A percentile compares a stretch with the other conserved stretches of the same genome.
Conservation (phyloP, 2,797 vertebrate genomes). For the Danio jaintianensis region DNA sequence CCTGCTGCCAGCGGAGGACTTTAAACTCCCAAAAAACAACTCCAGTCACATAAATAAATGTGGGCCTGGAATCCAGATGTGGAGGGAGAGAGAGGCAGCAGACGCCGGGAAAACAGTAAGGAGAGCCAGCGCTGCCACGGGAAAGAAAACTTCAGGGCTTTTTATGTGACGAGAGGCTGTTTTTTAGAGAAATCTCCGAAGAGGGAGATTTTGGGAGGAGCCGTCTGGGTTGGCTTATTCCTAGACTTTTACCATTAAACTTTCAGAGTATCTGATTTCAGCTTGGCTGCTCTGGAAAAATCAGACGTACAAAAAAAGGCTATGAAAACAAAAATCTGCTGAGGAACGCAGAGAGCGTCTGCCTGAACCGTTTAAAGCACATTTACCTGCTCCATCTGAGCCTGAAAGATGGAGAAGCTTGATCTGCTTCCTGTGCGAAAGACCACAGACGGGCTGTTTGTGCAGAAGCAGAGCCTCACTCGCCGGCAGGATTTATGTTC, state of each 20-base stretch:
- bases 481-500: conserved; percentile 69
- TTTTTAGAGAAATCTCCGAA: conserved; percentile 53
- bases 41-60: conserved; percentile 80
- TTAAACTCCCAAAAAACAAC: conserved; percentile 67
- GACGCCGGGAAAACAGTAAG: conserved; percentile 53
- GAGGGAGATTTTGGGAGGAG: conserved; percentile 68
- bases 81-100: conserved; percentile 58
- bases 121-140: conserved; percentile 67
- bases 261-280: conserved; percentile 76
- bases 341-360: conserved; percentile 8
- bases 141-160: conserved; percentile 65
- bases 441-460: conserved; percentile 20
- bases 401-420: too few relatives aligned
- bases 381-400: background rate
- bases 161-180: conserved; percentile 50
- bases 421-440: too few relatives aligned
- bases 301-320: conserved; percentile 2
- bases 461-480: conserved; percentile 50
- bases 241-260: conserved; percentile 71
- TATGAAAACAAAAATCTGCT: conserved; percentile 30
- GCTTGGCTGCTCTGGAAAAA: conserved; percentile 69
- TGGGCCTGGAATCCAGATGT: conserved; percentile 84
- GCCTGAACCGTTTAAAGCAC: background rate
- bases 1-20: conserved; percentile 74
- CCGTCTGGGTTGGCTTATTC: conserved; percentile 70